Evolutionary conservation across 2,888 invertebrate species (phyloP).

Genomic region (Perizoma affinitatum): DNA sequence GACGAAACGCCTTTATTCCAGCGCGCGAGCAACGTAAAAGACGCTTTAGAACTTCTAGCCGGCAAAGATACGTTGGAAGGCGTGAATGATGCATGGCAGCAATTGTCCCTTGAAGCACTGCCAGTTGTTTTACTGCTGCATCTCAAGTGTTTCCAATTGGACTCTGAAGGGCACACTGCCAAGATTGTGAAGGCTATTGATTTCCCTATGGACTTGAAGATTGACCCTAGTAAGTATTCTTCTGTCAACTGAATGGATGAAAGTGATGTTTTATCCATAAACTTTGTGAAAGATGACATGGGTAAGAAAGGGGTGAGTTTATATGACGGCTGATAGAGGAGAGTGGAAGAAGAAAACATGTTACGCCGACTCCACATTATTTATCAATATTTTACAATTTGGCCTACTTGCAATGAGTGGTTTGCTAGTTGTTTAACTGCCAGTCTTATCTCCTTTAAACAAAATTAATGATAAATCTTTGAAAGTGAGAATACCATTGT

Average conservation of each 20-base stretch:
- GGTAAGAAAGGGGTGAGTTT: too few relatives aligned
- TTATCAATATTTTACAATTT: too few relatives aligned
- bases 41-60: slow-evolving; percentile 94
- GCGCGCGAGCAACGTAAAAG: slow-evolving; percentile 93
- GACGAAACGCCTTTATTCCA: slow-evolving; percentile 56
- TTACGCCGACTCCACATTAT: too few relatives aligned
- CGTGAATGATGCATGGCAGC: slow-evolving; percentile 95
- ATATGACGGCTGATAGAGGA: too few relatives aligned
- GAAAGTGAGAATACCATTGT: too few relatives aligned
- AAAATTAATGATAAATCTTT: slow-evolving; percentile 13
- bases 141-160: slow-evolving; percentile 96
- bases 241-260: neutral
- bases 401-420: too few relatives aligned
- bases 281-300: too few relatives aligned
- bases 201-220: slow-evolving; percentile 94
- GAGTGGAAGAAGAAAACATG: too few relatives aligned
- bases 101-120: slow-evolving; percentile 93
- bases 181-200: slow-evolving; percentile 96
- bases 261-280: too few relatives aligned
- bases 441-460: too few relatives aligned
- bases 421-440: too few relatives aligned
- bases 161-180: slow-evolving; percentile 93
- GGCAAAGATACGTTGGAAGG: slow-evolving; percentile 94
- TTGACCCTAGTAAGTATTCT: slow-evolving; percentile 89
- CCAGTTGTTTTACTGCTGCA: slow-evolving; percentile 95